Percentiles rank a stretch among this genome's conserved stretches.
These are phyloP conservation scores for Molorchus minor DNA, from an alignment of 2,888 invertebrate species.

Conservation along the genomic window DNA sequence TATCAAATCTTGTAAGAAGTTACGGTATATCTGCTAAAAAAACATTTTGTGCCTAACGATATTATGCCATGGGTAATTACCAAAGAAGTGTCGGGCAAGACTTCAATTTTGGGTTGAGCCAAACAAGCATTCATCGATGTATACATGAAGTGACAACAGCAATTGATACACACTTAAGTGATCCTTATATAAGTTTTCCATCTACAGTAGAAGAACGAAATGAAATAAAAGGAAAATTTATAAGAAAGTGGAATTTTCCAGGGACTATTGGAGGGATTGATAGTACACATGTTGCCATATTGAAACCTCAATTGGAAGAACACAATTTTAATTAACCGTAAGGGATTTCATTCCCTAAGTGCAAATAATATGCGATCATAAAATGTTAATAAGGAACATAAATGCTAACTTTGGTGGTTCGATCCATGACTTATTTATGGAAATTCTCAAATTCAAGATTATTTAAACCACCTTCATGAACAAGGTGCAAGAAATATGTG, in stretches of 20 bases:
- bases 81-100: conserved; percentile 25
- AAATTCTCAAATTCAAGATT: not conserved
- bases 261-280: conserved; percentile 20
- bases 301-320: conserved; percentile 22
- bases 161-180: not conserved
- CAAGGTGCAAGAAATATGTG: not conserved
- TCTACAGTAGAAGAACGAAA: not conserved
- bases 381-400: not conserved
- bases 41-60: conserved; percentile 23
- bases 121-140: conserved; percentile 20
- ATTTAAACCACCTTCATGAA: not conserved
- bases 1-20: too few relatives aligned
- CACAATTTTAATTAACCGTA: conserved; percentile 18
- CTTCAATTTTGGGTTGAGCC: conserved; percentile 21
- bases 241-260: not conserved
- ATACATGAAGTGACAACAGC: conserved; percentile 15
- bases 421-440: not conserved
- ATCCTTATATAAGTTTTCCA: not conserved
- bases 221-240: conserved; percentile 1
- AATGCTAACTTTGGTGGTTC: conserved; percentile 1
- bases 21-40: too few relatives aligned
- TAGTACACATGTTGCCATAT: conserved; percentile 20
- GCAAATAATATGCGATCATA: conserved; percentile 1
- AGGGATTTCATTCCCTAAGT: conserved; percentile 1
- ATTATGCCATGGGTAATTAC: conserved; percentile 27